Percentiles rank a stretch among this genome's conserved stretches.
phyloP scores from a whole-genome alignment of 23 tunicate genomes.

The Corella eumyota region DNA sequence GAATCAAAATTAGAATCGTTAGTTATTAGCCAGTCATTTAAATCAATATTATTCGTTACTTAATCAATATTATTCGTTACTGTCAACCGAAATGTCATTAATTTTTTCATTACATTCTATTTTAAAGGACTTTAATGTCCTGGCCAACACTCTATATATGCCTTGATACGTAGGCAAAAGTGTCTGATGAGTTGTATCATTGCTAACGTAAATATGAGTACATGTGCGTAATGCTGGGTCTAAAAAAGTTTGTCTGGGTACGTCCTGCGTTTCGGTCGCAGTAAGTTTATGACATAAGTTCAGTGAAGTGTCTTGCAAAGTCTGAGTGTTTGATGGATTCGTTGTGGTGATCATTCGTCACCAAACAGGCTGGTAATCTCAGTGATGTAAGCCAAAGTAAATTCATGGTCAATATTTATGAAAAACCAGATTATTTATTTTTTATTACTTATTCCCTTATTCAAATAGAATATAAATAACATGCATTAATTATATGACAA shows the following conservation, averaged over 20 bases:
- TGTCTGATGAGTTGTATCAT: neutral
- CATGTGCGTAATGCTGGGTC: neutral
- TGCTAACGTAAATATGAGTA: neutral
- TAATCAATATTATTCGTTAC: neutral
- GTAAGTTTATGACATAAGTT: neutral
- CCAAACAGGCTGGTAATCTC: neutral
- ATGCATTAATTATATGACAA: no score
- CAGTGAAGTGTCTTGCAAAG: no score
- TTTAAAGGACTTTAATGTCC: neutral
- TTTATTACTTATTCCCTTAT: no score
- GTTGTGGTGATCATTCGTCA: neutral
- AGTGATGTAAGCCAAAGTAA: neutral
- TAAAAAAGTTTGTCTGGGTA: neutral
- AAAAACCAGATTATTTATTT: no score
- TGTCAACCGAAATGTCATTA: neutral
- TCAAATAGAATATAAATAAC: no score
- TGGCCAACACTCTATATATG: neutral
- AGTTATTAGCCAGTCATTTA: no score
- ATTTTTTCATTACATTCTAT: neutral
- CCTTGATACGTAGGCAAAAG: neutral
- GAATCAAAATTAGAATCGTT: neutral
- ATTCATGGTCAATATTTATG: neutral
- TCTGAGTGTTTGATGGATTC: no score
- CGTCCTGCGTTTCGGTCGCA: neutral
- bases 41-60: neutral